A percentile compares a stretch with the other conserved stretches of the same genome.
phyloP scores from a whole-genome alignment of 2,113 vertebrate genomes.

The Sylvietta virens region DNA sequence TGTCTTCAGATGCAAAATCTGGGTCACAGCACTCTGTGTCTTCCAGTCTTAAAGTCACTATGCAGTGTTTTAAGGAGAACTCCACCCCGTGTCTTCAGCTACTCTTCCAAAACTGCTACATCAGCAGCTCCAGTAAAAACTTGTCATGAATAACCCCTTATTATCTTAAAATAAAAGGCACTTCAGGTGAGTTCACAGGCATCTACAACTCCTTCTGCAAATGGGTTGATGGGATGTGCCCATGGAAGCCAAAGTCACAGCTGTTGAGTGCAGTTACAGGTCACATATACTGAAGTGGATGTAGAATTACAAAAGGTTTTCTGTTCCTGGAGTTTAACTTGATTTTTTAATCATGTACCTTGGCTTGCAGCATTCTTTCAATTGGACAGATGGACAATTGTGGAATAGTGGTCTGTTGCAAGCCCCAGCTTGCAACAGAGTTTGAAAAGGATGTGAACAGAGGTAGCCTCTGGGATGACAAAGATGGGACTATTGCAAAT shows the following conservation, averaged over 20 bases:
- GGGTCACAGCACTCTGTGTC: neutral
- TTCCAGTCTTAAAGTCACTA: neutral
- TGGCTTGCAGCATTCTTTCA: neutral
- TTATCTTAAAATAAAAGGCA: neutral
- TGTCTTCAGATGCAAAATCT: neutral
- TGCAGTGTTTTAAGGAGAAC: neutral
- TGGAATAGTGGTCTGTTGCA: no score
- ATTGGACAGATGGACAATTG: neutral
- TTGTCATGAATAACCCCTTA: neutral
- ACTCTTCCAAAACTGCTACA: neutral
- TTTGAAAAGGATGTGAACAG: neutral
- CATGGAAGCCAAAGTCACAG: neutral
- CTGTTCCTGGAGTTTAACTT: neutral
- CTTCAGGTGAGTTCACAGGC: neutral
- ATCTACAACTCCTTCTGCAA: neutral
- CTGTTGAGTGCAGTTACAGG: neutral
- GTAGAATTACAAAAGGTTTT: neutral
- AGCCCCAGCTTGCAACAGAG: neutral
- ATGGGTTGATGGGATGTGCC: neutral
- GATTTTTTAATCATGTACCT: neutral
- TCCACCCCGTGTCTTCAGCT: neutral
- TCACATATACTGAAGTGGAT: neutral
- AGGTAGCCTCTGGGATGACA: neutral
- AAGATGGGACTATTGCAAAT: neutral
- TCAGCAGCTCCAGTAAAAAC: neutral